Evolutionary conservation across 53 echinoderm and acorn worm genomes (phyloP), one percentile per base, ranked within the genome.

Genomic region (Patiria pectinifera): DNA sequence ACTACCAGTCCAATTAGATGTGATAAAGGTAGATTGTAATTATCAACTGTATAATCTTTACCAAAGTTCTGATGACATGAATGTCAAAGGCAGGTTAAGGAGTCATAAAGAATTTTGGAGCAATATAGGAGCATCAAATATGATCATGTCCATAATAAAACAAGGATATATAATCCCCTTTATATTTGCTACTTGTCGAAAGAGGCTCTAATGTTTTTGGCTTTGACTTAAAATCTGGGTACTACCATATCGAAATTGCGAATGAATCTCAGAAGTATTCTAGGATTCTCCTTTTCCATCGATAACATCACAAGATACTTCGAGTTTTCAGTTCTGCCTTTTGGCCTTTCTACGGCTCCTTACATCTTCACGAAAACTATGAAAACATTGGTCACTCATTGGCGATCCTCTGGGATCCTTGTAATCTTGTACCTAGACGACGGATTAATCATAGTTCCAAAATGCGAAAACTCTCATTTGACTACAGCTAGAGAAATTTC

Each of bases 381-480:
- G 78, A 78, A 78, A 44, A 24, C 78, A n/a, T 22, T 78, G 45
- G 78, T 78, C 7, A 78, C 78, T 35, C 78, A 78, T 9, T 78
- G 78, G 78, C 78, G 25, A 24, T 78, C 78, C 45, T 78, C 45
- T 14, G 78, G 78, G 5, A 78, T 78, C 14, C 45, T 78, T 5
- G 45, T 78, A 44, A 25, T 44, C 7, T 14, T 78, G 45, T 78
- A 78, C 45, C 45, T 78, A 24, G 4, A 78, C 45, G 45, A 26
- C 14, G 78, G 78, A 5, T 78, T 78, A 5, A 44, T 78, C 14
- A 25, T 78, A 9, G 78, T 78, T 35, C 78, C 43, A 6, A 14
- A 44, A 26, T 53, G 6, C 53, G 53, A 53, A 5, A 53, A 53
- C 8, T 53, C 53, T 35, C 35, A 35, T 35, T 35, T 35, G 35